Evolutionary conservation across 1,140 invertebrate species (phyloP).

Genomic region (Tyrophagus putrescentiae): DNA sequence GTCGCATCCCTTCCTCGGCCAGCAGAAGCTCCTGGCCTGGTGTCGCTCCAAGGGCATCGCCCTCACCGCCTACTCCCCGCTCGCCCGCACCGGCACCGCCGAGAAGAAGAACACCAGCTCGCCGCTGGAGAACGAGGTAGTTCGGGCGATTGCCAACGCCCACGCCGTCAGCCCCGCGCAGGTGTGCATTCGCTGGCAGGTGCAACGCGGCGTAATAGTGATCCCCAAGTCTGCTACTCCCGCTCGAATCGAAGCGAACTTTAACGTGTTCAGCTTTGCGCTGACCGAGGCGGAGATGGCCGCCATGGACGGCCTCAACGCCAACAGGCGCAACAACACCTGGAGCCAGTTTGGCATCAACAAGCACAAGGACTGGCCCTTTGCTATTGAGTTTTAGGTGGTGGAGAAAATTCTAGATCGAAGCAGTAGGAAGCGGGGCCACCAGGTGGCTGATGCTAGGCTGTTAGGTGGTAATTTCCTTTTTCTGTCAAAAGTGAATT

Average conservation of each 20-base stretch:
- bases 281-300: conserved; percentile 49
- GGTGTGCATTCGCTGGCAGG: conserved; percentile 55
- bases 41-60: conserved; percentile 34
- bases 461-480: no score
- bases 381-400: conserved; percentile 18
- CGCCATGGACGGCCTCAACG: conserved; percentile 31
- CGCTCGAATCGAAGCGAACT: conserved; percentile 50
- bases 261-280: conserved; percentile 54
- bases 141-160: conserved; percentile 49
- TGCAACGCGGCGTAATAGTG: conserved; percentile 53
- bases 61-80: conserved; percentile 37
- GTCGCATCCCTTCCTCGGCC: conserved; percentile 38
- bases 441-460: no score
- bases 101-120: conserved; percentile 41
- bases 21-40: conserved; percentile 34
- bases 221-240: conserved; percentile 66
- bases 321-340: conserved; percentile 18
- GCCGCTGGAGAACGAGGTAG: conserved; percentile 41
- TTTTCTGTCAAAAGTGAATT: no score
- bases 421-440: no score
- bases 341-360: conserved; percentile 13
- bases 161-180: conserved; percentile 58
- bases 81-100: conserved; percentile 33
- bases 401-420: no score
- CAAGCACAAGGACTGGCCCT: conserved; percentile 17